Evolutionary conservation across 2,888 invertebrate genomes (phyloP), one percentile per base, ranked within the genome.

Genomic region (Aplocera efformata): DNA sequence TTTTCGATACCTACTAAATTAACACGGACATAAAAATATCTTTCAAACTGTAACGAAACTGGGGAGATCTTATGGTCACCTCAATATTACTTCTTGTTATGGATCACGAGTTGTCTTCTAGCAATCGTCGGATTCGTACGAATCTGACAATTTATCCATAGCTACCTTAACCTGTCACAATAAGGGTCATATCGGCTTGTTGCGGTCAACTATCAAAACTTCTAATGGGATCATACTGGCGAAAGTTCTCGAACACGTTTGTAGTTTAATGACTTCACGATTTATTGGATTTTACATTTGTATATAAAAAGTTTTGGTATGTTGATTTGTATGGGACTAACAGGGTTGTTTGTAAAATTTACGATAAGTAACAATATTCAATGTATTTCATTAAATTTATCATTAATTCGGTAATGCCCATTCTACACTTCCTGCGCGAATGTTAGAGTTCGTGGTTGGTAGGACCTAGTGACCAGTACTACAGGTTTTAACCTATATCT

Each of bases 131-230:
- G 8, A 11, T 30, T 13, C 20, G 24, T 22, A 25, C 30, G 25
- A 32, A 37, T 23, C 32, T 27, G 27, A 24, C 23, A 35, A 35
- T 32, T 28, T 43, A 41, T 41, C 30, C 17, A 31, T 32, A 3
- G 17, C 9, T 20, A 26, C 37, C 24, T 34, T 24, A 37, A 10
- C 23, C 5, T 2, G 11, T 34, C 1, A 29, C n/a, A 25, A 42
- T 38, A 46, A 42, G 10, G 28, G 10, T 27, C n/a, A 21, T 33
- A 37, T 46, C 34, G 3, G 32, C 29, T 17, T 36, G 32, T 37
- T 35, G 35, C 8, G 41, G 45, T 46, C 33, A 41, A 36, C 38
- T 33, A 27, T 28, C 39, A 17, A n/a, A 42, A 46, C 33, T 41
- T 46, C 31, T 46, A 46, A 42, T 42, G 24, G 34, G 37, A 46